A percentile compares a stretch with the other conserved stretches of the same genome.
Conservation (phyloP, 2,888 invertebrate genomes). For the Clepsis dumicolana region DNA sequence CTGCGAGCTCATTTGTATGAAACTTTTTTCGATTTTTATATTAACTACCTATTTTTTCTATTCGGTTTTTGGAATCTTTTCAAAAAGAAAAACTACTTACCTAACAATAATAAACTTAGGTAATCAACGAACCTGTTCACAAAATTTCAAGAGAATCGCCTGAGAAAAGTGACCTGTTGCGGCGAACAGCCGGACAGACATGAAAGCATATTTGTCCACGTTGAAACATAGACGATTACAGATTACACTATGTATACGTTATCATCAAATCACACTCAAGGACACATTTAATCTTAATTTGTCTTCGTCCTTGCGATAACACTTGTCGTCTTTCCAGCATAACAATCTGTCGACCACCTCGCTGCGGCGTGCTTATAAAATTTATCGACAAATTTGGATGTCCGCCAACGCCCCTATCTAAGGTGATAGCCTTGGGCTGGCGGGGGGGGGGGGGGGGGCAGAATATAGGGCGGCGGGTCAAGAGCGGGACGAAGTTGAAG, state of each 20-base stretch:
- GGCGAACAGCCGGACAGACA: too few relatives aligned
- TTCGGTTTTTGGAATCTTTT: too few relatives aligned
- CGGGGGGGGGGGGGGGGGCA: constrained; percentile 2
- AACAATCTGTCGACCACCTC: not conserved
- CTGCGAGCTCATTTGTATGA: too few relatives aligned
- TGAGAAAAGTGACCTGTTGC: too few relatives aligned
- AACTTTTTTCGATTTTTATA: too few relatives aligned
- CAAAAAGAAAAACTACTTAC: too few relatives aligned
- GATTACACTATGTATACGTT: not conserved
- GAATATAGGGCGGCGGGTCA: constrained; percentile 13
- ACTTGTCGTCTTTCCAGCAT: not conserved
- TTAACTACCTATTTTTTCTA: too few relatives aligned
- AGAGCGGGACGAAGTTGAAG: constrained; percentile 6
- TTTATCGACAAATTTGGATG: constrained; percentile 8
- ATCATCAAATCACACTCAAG: not conserved
- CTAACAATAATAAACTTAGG: too few relatives aligned
- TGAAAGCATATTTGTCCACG: too few relatives aligned
- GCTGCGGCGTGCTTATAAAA: constrained; percentile 1
- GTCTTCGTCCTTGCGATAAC: not conserved
- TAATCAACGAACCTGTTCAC: too few relatives aligned
- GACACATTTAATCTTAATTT: not conserved
- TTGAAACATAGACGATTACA: too few relatives aligned
- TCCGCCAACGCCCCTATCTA: constrained; percentile 8
- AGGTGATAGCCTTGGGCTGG: constrained; percentile 3
- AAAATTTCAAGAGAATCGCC: too few relatives aligned